Base-by-base conservation (phyloP, 2,797 vertebrate genomes). In the Falco peregrinus region DNA sequence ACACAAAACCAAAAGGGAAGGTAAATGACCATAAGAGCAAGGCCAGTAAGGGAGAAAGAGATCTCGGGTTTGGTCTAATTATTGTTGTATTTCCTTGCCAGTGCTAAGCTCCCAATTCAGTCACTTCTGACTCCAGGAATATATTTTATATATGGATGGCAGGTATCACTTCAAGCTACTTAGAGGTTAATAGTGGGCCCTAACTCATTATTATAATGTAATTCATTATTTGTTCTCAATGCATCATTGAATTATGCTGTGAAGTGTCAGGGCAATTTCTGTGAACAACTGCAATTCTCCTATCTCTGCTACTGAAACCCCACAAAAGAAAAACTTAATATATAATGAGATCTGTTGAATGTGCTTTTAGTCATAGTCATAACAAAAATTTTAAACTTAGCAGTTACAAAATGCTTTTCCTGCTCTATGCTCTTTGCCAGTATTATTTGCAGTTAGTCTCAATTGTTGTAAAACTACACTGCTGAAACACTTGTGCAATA, bases 1-100 rank as follows among this genome's bases (percentile, higher is more conserved):
- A 95, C 77, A 95, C 54, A 96, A 90, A 96, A 93, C 31, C 94
- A 94, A 92, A 89, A 92, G 31, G 35, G 43, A 68, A 87, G 29
- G 84, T 48, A 82, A 90, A 76, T 53, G 67, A 87, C 33, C 43
- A 22, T 63, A 82, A 79, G 12, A 67, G 17, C 1, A 6, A 80
- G 37, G 48, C 80, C 33, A 75, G 11, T 54, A 77, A 75, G 16
- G 53, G 26, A 87, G 48, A 95, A 89, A 93, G 24, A 76, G 5
- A 74, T 43, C 37, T 69, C 37, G 37, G 43, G 18, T 82, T 65
- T 65, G 16, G 22, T 61, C 39, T 71, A 61, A 81, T 50, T 73
- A 54, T 22, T 64, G 29, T 35, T 87, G 77, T 69, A 53, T 81
- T 87, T 83, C 25, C 25, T 68, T 64, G 33, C 2, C 37, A 5